Evolutionary conservation across 1,140 invertebrate species (phyloP), one percentile per base, ranked within the genome.

Genomic region (Procambarus virginalis): DNA sequence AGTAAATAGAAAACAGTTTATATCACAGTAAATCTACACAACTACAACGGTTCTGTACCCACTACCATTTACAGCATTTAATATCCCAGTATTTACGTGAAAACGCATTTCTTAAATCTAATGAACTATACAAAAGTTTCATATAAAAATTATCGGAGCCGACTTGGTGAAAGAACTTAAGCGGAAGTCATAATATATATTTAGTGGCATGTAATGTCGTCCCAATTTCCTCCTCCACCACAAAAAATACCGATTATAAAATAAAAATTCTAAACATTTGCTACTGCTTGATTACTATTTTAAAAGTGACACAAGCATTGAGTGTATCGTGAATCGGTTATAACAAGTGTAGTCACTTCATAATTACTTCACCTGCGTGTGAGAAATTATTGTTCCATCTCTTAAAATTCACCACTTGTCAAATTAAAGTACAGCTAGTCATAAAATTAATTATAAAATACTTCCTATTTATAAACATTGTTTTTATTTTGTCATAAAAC

Each of bases 1-100:
- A 82, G 34, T 68, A 64, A 45, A 82, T 64, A 68, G n/a, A 82
- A 82, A 64, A 82, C 60, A 34, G 58, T 64, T 68, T 48, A 82
- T 82, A 82, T 82, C 80, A 82, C 80, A 82, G 80, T 82, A 64
- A 82, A 49, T 68, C 80, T 55, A 82, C 80, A 82, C 22, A 68
- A 45, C 80, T 82, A 20, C 60, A 82, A 82, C 9, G 46, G 51
- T 82, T 82, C 58, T 46, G 46, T 68, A 60, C 34, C 46, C 80
- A 82, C 5, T 34, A 82, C 34, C 45, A 82, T 68, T 60, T 46
- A 64, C 60, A 64, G 68, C 34, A 68, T 64, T 68, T 68, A 68
- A 34, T 68, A 68, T 64, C 2, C 46, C 80, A 68, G 45, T 48
- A 68, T 46, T 82, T 48, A 20, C 4, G 34, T 82, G 12, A 68